These are phyloP conservation scores for Anguilla obscura DNA, from an alignment of 2,797 vertebrate genomes.

Conservation along the genomic window DNA sequence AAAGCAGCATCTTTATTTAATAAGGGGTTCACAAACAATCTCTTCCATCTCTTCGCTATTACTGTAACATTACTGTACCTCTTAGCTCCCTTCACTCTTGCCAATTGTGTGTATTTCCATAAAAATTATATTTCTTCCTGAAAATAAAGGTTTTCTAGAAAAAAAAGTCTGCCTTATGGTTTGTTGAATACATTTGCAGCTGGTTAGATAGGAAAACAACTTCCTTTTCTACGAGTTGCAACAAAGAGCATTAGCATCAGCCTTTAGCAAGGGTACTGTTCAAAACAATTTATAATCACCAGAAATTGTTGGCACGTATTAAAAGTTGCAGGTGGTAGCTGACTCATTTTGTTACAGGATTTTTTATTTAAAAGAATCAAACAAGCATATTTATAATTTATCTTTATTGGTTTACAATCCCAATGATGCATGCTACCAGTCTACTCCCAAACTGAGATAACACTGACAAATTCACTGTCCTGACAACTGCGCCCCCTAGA, in stretches of 20 bases:
- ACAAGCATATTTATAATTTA: background rate
- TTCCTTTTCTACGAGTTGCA: background rate
- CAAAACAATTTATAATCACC: background rate
- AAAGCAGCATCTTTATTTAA: background rate
- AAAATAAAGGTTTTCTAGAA: constrained; percentile 13
- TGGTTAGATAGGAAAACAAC: background rate
- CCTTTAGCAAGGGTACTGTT: background rate
- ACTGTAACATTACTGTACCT: background rate
- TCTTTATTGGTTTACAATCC: background rate
- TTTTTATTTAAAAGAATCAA: constrained; percentile 13
- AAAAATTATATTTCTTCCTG: constrained; percentile 9
- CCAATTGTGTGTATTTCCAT: background rate
- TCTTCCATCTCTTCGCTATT: background rate
- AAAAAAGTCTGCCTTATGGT: background rate
- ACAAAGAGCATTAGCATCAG: background rate
- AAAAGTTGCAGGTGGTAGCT: background rate
- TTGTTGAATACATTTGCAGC: background rate
- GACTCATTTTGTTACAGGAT: background rate
- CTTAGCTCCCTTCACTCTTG: background rate
- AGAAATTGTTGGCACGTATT: background rate
- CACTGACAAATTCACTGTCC: background rate
- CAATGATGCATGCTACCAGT: constrained; percentile 15
- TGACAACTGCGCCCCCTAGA: constrained; percentile 15
- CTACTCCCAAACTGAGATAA: background rate
- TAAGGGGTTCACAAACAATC: constrained; percentile 2